phyloP scores from a whole-genome alignment of 2,888 invertebrate species.

The Dasypogon diadema region DNA sequence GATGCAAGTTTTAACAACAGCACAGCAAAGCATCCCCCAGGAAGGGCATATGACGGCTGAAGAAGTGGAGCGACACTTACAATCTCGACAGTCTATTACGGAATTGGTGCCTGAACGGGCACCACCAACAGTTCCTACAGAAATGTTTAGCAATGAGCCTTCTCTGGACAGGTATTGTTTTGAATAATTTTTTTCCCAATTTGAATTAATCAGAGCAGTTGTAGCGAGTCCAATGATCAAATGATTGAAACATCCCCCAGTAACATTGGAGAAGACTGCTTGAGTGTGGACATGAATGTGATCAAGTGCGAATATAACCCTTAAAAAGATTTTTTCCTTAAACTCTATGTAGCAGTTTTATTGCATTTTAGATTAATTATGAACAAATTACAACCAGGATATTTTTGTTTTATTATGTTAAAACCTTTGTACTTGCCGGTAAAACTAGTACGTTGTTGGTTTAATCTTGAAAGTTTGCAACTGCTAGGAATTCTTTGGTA shows the following conservation, averaged over 20 bases:
- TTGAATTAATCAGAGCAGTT: too few relatives aligned
- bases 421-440: too few relatives aligned
- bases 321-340: neutral
- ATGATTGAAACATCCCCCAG: conserved; percentile 86
- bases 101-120: conserved; percentile 87
- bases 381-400: too few relatives aligned
- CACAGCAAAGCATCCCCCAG: conserved; percentile 47
- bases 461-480: too few relatives aligned
- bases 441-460: too few relatives aligned
- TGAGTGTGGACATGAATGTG: conserved; percentile 72
- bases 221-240: conserved; percentile 83
- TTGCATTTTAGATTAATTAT: too few relatives aligned
- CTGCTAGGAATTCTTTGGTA: too few relatives aligned
- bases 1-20: neutral
- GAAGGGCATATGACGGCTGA: conserved; percentile 92
- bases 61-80: conserved; percentile 90
- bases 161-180: conserved; percentile 87
- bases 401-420: neutral
- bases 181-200: too few relatives aligned
- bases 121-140: conserved; percentile 89
- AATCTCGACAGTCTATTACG: conserved; percentile 81
- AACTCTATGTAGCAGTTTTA: too few relatives aligned
- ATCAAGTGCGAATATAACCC: conserved; percentile 44
- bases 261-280: conserved; percentile 84
- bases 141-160: conserved; percentile 95